These are phyloP conservation scores for Sphaeridia pumilis DNA, from an alignment of 2,888 invertebrate species.

Conservation along the genomic window DNA sequence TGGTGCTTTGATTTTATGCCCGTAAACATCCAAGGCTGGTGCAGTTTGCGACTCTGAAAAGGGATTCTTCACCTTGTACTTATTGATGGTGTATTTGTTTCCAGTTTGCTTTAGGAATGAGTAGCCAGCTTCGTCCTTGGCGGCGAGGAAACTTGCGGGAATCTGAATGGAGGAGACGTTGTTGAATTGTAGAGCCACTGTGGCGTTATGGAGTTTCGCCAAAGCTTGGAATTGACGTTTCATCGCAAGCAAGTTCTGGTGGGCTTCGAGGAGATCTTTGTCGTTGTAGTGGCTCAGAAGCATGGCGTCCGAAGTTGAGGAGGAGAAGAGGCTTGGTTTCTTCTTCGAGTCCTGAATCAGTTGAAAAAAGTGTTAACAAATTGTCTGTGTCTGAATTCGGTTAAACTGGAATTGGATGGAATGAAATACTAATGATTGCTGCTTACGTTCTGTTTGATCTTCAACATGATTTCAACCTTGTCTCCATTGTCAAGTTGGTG, in stretches of 20 bases:
- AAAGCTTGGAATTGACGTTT: constrained; percentile 7
- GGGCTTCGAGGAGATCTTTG: not conserved
- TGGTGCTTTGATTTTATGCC: too few relatives aligned
- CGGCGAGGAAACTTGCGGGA: not conserved
- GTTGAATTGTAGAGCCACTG: not conserved
- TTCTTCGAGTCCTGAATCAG: too few relatives aligned
- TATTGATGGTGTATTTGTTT: not conserved
- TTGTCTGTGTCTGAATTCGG: too few relatives aligned
- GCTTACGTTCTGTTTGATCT: constrained; percentile 12
- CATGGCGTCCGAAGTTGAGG: not conserved
- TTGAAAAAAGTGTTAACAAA: too few relatives aligned
- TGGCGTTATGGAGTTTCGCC: constrained; percentile 5
- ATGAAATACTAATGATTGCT: not conserved
- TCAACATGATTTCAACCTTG: constrained; percentile 26
- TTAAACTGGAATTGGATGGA: not conserved
- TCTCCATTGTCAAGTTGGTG: constrained; percentile 29
- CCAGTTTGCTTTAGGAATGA: not conserved
- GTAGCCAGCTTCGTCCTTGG: not conserved
- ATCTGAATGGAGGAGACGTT: not conserved
- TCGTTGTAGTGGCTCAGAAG: constrained; percentile 1
- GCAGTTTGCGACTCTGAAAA: not conserved
- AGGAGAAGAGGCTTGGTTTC: too few relatives aligned
- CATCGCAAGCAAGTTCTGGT: constrained; percentile 6
- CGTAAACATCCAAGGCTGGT: not conserved
- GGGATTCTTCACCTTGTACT: not conserved